These are phyloP conservation scores for Eleginops maclovinus DNA, from an alignment of 2,113 vertebrate genomes.

Conservation along the genomic window DNA sequence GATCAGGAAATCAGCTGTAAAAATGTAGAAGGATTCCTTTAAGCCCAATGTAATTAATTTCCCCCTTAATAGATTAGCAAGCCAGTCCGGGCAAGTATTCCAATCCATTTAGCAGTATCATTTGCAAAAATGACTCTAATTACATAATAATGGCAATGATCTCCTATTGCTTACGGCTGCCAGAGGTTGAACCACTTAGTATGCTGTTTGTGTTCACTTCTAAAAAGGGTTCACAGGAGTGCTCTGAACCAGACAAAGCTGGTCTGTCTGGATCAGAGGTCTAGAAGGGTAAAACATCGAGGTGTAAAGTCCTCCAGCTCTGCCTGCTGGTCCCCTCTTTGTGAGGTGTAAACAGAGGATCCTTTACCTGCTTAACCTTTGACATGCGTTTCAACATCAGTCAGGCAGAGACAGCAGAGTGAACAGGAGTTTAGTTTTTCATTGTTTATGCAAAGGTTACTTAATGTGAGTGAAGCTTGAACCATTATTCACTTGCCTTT, in stretches of 20 bases:
- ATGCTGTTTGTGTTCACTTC: constrained; percentile 37
- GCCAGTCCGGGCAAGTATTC: constrained; percentile 60
- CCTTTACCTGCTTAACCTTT: background rate
- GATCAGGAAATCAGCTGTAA: constrained; percentile 66
- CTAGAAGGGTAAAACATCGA: constrained; percentile 21
- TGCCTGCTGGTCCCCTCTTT: constrained; percentile 18
- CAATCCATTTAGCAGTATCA: constrained; percentile 73
- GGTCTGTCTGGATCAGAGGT: constrained; percentile 52
- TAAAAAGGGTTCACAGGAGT: constrained; percentile 40
- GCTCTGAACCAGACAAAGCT: constrained; percentile 44
- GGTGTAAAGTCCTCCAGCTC: constrained; percentile 39
- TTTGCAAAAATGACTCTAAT: constrained; percentile 80
- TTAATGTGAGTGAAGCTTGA: background rate
- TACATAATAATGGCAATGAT: constrained; percentile 78
- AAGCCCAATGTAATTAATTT: constrained; percentile 76
- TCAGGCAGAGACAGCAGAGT: background rate
- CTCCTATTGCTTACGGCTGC: constrained; percentile 73
- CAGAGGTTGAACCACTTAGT: constrained; percentile 48
- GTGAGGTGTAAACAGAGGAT: constrained; percentile 6
- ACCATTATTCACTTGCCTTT: background rate
- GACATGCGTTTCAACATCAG: constrained; percentile 18
- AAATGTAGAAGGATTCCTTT: constrained; percentile 65
- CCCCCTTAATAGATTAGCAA: constrained; percentile 72
- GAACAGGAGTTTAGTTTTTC: background rate
- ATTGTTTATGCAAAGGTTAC: background rate